phyloP scores from a whole-genome alignment of 1,140 invertebrate genomes.

The Tenebrio molitor region DNA sequence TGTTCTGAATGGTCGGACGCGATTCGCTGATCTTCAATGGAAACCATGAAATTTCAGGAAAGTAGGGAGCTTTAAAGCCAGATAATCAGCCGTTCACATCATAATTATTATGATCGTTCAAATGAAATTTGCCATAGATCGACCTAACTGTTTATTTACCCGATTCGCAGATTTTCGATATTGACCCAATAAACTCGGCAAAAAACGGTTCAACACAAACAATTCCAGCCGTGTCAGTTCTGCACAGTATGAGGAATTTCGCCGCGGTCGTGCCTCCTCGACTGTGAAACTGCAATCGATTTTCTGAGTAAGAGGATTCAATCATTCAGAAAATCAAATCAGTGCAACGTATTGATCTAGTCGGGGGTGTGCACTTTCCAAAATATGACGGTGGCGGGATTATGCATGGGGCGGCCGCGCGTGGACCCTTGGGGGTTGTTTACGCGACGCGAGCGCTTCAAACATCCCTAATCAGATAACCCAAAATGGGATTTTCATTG shows the following conservation, averaged over 20 bases:
- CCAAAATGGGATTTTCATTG: background rate
- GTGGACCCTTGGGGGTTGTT: background rate
- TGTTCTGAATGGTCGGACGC: background rate
- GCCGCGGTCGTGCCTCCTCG: background rate
- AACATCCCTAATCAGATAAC: too few species aligned
- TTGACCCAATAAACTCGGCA: background rate
- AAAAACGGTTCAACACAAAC: constrained; percentile 1
- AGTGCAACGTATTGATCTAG: constrained; percentile 33
- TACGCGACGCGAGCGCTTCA: background rate
- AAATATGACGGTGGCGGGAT: background rate
- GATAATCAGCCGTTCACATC: background rate
- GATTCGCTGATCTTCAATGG: too few species aligned
- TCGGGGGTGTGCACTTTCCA: too few species aligned
- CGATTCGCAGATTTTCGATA: constrained; percentile 5
- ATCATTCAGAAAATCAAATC: constrained; percentile 42
- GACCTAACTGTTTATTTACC: background rate
- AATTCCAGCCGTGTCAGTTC: background rate
- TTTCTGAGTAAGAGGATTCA: constrained; percentile 20
- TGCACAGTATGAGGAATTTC: background rate
- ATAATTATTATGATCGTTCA: background rate
- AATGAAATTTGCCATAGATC: background rate
- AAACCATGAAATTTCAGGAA: background rate
- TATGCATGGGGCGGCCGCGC: background rate
- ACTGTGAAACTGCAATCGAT: constrained; percentile 27
- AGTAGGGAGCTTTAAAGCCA: background rate